Base-by-base conservation (phyloP, 2,113 vertebrate genomes). In the Stegastes partitus region DNA sequence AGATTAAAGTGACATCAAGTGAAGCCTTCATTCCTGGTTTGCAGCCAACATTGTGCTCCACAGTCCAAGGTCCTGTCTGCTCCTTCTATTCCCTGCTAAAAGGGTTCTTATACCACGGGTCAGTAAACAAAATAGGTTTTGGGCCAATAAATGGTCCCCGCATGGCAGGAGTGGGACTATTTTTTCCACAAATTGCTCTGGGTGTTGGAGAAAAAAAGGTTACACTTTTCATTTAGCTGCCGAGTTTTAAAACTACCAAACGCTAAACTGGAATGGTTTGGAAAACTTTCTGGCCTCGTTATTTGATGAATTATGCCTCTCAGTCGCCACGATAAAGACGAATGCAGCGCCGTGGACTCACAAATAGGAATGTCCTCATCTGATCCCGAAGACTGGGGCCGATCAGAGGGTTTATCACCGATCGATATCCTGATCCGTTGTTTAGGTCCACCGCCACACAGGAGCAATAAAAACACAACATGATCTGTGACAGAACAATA, bases 41-140 rank as follows among this genome's bases (percentile, higher is more conserved):
- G 22, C 26, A 49, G 86, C 77, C 76, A 72, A 16, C 31, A 4
- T 11, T 44, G 59, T 11, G 71, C 62, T 85, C 50, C 28, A 44
- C 65, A 47, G 18, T 31, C 74, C 71, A 70, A 84, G 72, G 75
- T 69, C 84, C 77, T 22, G 79, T 47, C 65, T 79, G 61, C 28
- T 70, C 80, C 71, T 65, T 76, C 54, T 68, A 5, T 66, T 82
- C 73, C 37, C 72, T 55, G 47, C 75, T 77, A 84, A 88, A 87
- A 89, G 66, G 72, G 23, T 70, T 79, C 42, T 84, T 76, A 74
- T 69, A 55, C 62, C 3, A 63, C 26, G 77, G 85, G 77, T 87
- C 83, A 82, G 83, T 87, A 89, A 87, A 84, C 77, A 87, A 65
- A 84, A 87, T 67, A 62, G 73, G 39, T 73, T 63, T 31, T 22